A percentile compares a stretch with the other conserved stretches of the same genome.
phyloP scores from a whole-genome alignment of 1,140 invertebrate genomes.

The Pseudobourletiella spinata region DNA sequence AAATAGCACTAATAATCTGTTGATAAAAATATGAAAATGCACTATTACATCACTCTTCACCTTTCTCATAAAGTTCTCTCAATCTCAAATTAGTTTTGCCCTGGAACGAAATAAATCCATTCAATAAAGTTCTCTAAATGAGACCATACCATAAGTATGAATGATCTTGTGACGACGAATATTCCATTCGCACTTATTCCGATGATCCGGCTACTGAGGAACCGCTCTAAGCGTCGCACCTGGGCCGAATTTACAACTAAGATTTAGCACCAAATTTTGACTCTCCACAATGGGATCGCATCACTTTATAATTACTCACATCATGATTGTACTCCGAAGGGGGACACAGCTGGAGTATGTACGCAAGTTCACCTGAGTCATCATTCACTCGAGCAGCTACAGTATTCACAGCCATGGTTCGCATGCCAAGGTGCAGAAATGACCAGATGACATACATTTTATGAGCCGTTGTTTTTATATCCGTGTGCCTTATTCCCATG shows the following conservation, averaged over 20 bases:
- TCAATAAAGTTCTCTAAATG: no score
- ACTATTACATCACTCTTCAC: neutral
- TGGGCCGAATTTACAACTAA: slow-evolving; percentile 4
- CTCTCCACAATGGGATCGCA: no score
- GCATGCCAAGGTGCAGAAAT: slow-evolving; percentile 22
- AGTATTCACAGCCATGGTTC: slow-evolving; percentile 22
- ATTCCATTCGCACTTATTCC: slow-evolving; percentile 24
- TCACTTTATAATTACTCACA: no score
- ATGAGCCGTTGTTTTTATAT: slow-evolving; percentile 7
- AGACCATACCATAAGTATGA: slow-evolving; percentile 28
- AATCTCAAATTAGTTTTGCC: no score
- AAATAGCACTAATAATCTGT: slow-evolving; percentile 26
- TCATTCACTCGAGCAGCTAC: slow-evolving; percentile 28
- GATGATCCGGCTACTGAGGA: slow-evolving; percentile 15
- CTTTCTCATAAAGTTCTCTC: no score
- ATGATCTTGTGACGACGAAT: slow-evolving; percentile 28
- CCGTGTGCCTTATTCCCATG: slow-evolving; percentile 2
- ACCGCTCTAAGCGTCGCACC: slow-evolving; percentile 27
- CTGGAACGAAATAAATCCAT: no score
- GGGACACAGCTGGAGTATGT: slow-evolving; percentile 23
- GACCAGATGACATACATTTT: slow-evolving; percentile 27
- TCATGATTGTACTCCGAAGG: slow-evolving; percentile 26
- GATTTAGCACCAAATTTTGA: neutral
- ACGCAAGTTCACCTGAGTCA: slow-evolving; percentile 14
- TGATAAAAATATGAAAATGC: neutral